phyloP scores from a whole-genome alignment of 2,888 invertebrate genomes.

The Campoplex capitator region DNA sequence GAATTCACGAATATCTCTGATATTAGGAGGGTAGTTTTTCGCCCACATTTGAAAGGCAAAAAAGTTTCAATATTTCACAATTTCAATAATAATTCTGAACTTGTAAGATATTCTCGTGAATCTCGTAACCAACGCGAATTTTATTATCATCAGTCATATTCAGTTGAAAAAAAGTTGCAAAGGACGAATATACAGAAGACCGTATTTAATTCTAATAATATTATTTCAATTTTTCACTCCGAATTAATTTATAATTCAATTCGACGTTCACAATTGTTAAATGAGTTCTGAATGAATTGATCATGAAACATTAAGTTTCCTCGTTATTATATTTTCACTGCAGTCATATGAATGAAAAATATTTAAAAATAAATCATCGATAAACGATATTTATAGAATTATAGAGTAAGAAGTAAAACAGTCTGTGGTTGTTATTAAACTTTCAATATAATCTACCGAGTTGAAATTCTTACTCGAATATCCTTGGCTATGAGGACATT shows the following conservation, averaged over 20 bases:
- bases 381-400: neutral
- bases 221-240: neutral
- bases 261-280: neutral
- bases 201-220: neutral
- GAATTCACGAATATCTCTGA: constrained; percentile 42
- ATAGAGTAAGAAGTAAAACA: neutral
- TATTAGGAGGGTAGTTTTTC: constrained; percentile 14
- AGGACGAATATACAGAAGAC: neutral
- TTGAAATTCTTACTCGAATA: neutral
- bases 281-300: neutral
- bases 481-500: neutral
- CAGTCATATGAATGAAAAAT: neutral
- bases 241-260: neutral
- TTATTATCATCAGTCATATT: neutral
- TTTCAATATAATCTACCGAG: constrained; percentile 2
- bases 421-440: neutral
- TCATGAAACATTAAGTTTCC: neutral
- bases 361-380: neutral
- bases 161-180: neutral
- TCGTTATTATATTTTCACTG: neutral
- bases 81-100: constrained; percentile 23
- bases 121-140: neutral
- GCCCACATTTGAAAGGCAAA: constrained; percentile 15
- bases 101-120: constrained; percentile 11
- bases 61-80: neutral